phyloP scores from a whole-genome alignment of 2,888 invertebrate species.

The Xylocampa areola region DNA sequence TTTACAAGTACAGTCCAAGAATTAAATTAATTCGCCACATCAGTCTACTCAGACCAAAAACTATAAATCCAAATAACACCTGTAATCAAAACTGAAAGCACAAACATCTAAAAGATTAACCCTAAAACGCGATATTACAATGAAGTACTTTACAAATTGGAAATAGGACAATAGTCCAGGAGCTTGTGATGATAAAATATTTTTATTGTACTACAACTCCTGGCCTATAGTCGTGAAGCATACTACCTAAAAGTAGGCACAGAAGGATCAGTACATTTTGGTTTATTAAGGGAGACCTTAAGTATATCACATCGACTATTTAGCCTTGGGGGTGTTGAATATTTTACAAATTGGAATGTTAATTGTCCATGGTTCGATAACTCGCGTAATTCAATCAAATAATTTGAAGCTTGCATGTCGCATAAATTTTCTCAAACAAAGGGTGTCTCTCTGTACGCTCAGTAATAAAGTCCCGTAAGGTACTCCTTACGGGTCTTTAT shows the following conservation, averaged over 20 bases:
- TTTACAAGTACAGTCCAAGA: constrained; percentile 6
- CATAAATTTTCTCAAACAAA: too few relatives aligned
- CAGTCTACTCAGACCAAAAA: constrained; percentile 30
- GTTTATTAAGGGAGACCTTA: constrained; percentile 85
- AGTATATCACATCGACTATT: constrained; percentile 86
- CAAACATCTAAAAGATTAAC: constrained; percentile 59
- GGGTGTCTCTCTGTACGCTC: too few relatives aligned
- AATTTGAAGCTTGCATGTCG: too few relatives aligned
- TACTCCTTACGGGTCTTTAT: too few relatives aligned
- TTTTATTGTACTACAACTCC: constrained; percentile 53
- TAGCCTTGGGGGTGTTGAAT: constrained; percentile 70
- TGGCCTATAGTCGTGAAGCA: constrained; percentile 61
- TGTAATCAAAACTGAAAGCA: constrained; percentile 63
- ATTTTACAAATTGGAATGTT: constrained; percentile 77
- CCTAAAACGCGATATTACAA: constrained; percentile 61
- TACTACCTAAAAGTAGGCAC: constrained; percentile 84
- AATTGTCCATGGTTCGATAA: constrained; percentile 54
- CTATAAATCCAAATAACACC: constrained; percentile 8
- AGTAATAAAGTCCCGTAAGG: too few relatives aligned
- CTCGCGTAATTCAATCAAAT: too few relatives aligned
- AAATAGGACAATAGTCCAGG: constrained; percentile 64
- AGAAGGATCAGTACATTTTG: constrained; percentile 89
- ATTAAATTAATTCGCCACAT: constrained; percentile 8
- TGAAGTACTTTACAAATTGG: constrained; percentile 71
- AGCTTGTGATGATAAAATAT: constrained; percentile 52